phyloP scores from a whole-genome alignment of 2,797 vertebrate genomes.

The Bovichtus diacanthus region DNA sequence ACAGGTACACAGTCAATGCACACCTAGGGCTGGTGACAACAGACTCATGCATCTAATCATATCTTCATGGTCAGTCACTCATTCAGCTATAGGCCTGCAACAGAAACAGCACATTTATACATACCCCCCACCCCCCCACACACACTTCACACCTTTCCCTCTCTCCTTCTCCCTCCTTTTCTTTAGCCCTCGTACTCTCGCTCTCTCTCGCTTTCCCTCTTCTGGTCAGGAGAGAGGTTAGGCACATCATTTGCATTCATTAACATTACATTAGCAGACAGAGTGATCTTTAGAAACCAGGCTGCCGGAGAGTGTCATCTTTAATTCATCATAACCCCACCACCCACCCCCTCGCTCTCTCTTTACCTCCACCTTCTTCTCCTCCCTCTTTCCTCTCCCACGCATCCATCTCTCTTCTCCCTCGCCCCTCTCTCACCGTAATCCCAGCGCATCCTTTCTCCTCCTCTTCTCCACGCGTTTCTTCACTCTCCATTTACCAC shows the following conservation, averaged over 20 bases:
- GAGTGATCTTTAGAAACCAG: constrained; percentile 85
- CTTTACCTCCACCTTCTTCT: constrained; percentile 46
- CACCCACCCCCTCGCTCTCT: constrained; percentile 13
- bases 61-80: constrained; percentile 52
- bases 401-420: constrained; percentile 12
- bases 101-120: constrained; percentile 37
- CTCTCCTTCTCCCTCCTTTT: constrained; percentile 23
- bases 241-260: constrained; percentile 87
- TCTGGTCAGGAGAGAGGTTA: constrained; percentile 80
- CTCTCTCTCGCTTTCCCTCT: constrained; percentile 30
- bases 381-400: constrained; percentile 17
- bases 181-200: background rate
- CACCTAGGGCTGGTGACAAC: constrained; percentile 19
- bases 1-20: constrained; percentile 30
- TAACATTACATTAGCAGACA: constrained; percentile 86
- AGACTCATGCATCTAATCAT: constrained; percentile 40
- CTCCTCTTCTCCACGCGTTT: constrained; percentile 11
- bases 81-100: constrained; percentile 15
- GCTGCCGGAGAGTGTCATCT: constrained; percentile 84
- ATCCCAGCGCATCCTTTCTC: constrained; percentile 49
- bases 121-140: background rate
- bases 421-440: constrained; percentile 10
- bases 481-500: constrained; percentile 46
- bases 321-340: constrained; percentile 85
- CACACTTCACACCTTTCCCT: constrained; percentile 2